Evolutionary conservation across 2,888 invertebrate species (phyloP).

Genomic region (Phortica okadai): DNA sequence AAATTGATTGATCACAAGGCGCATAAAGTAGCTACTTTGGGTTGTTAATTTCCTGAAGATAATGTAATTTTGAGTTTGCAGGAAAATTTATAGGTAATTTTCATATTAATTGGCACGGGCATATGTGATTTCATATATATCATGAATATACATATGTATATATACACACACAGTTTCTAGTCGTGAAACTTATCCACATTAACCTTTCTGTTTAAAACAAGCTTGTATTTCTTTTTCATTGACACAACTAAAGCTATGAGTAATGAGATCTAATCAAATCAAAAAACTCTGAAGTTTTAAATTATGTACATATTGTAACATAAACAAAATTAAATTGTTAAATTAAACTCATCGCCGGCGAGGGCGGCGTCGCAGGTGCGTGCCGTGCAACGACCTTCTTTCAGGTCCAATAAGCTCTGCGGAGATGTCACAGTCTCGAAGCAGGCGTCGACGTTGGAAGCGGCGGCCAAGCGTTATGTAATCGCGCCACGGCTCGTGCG

Average conservation of each 20-base stretch:
- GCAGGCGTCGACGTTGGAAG: slow-evolving; percentile 22
- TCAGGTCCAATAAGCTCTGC: slow-evolving; percentile 62
- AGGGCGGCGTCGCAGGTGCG: slow-evolving; percentile 5
- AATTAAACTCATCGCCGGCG: slow-evolving; percentile 69
- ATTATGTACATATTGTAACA: slow-evolving; percentile 47
- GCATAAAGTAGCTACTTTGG: too few species aligned
- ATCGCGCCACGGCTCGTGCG: slow-evolving; percentile 37
- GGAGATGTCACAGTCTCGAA: slow-evolving; percentile 39
- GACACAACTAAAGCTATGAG: background rate
- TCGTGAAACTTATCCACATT: too few species aligned
- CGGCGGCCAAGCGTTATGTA: background rate
- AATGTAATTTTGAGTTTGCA: background rate
- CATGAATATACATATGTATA: too few species aligned
- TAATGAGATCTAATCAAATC: slow-evolving; percentile 40
- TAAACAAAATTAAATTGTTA: slow-evolving; percentile 66
- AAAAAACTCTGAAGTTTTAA: slow-evolving; percentile 12
- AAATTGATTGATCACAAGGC: too few species aligned
- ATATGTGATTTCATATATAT: too few species aligned
- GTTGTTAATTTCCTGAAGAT: background rate
- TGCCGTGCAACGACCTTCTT: slow-evolving; percentile 54
- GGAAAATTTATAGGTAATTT: background rate
- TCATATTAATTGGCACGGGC: too few species aligned
- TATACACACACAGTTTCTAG: background rate
- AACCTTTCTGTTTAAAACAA: background rate
- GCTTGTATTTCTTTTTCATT: background rate